phyloP scores from a whole-genome alignment of 2,797 vertebrate genomes.

The Acipenser oxyrinchus region DNA sequence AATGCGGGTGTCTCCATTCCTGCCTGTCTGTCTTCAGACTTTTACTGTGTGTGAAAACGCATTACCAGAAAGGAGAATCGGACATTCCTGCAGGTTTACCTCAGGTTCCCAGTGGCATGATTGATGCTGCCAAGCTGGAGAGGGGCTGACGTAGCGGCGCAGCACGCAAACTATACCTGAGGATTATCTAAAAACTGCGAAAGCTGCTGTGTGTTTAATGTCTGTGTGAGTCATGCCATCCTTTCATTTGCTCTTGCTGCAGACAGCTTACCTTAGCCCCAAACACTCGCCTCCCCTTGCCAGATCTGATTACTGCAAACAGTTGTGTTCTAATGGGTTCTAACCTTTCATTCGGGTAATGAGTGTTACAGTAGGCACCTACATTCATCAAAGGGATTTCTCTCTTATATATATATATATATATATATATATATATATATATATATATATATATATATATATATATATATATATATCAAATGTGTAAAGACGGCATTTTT shows the following conservation, averaged over 20 bases:
- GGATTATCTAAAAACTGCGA: constrained; percentile 56
- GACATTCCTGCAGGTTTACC: constrained; percentile 73
- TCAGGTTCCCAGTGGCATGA: constrained; percentile 71
- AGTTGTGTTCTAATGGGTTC: not conserved
- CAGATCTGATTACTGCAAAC: constrained; percentile 45
- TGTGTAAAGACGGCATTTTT: no score
- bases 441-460: no score
- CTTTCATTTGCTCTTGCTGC: constrained; percentile 54
- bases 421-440: no score
- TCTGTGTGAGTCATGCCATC: constrained; percentile 64
- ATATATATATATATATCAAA: no score
- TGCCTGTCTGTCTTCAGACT: constrained; percentile 17
- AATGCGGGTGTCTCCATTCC: constrained; percentile 46
- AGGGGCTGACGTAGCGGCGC: constrained; percentile 52
- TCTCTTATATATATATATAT: no score
- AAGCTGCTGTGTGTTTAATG: constrained; percentile 36
- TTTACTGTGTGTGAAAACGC: constrained; percentile 17
- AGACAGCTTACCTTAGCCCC: constrained; percentile 62
- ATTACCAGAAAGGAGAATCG: constrained; percentile 45
- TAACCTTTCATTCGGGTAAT: not conserved
- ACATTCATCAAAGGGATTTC: no score
- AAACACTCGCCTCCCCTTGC: constrained; percentile 51
- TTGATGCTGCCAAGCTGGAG: constrained; percentile 68
- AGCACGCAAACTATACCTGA: constrained; percentile 62
- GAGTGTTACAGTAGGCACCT: no score